These are phyloP conservation scores for Melanophora roralis DNA, from an alignment of 2,888 invertebrate genomes.

Conservation along the genomic window DNA sequence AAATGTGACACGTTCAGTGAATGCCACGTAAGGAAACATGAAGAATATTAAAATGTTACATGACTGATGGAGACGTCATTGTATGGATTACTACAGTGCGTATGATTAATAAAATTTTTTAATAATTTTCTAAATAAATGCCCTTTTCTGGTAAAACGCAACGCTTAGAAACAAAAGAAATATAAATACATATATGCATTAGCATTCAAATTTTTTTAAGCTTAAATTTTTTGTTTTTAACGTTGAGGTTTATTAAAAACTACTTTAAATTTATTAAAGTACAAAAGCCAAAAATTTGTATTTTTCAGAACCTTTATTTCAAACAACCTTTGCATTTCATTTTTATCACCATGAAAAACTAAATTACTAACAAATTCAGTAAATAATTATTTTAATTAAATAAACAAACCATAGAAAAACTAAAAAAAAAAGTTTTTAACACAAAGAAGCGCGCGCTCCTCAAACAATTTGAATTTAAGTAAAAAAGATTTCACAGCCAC, in stretches of 20 bases:
- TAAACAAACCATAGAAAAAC: constrained; percentile 19
- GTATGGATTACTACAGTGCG: not conserved
- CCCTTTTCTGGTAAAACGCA: no score
- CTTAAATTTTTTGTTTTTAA: no score
- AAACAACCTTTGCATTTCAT: no score
- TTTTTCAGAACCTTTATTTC: no score
- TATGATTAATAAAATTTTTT: not conserved
- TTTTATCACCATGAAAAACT: no score
- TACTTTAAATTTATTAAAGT: no score
- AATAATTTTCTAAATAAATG: not conserved
- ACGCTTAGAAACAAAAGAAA: no score
- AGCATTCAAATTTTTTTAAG: no score
- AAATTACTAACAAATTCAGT: constrained; percentile 16
- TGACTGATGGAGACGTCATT: not conserved
- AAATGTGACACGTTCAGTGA: not conserved
- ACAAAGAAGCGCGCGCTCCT: constrained; percentile 43
- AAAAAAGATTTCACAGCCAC: constrained; percentile 49
- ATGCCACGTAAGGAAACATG: not conserved
- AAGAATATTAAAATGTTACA: not conserved
- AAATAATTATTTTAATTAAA: constrained; percentile 52
- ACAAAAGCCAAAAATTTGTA: no score
- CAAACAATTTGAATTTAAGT: constrained; percentile 16
- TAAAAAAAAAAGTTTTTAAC: constrained; percentile 17
- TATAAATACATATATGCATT: no score
- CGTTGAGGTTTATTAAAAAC: no score